Evolutionary conservation across 2,113 vertebrate species (phyloP).

Genomic region (Colius striatus): DNA sequence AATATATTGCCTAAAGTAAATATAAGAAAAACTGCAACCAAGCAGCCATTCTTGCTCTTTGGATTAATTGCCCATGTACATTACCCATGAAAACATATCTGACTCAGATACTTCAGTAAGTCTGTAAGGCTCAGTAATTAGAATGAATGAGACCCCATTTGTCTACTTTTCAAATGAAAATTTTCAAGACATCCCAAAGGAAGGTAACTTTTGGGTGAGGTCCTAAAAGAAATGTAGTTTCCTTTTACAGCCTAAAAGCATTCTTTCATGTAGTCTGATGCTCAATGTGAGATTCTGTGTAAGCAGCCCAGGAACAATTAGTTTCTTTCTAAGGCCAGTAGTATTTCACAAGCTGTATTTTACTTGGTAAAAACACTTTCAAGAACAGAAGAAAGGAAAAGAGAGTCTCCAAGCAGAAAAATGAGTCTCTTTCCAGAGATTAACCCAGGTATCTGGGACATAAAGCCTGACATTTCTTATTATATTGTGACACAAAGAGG

Average conservation of each 20-base stretch:
- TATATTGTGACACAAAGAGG: background rate
- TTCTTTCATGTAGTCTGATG: background rate
- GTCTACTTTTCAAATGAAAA: background rate
- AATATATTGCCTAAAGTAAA: background rate
- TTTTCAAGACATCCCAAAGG: background rate
- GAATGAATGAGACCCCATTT: background rate
- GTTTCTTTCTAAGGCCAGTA: background rate
- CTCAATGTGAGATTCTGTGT: background rate
- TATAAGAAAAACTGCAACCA: background rate
- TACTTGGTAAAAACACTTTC: background rate
- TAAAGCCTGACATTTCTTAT: background rate
- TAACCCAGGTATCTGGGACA: background rate
- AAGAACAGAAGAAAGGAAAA: background rate
- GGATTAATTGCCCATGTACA: background rate
- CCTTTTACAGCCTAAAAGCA: background rate
- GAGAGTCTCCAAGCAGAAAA: background rate
- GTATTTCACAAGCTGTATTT: background rate
- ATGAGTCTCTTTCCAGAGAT: background rate
- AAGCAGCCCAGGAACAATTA: background rate
- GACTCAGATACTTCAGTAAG: background rate
- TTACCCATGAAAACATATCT: background rate
- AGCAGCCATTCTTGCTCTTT: background rate
- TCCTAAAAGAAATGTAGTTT: background rate
- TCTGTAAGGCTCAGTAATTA: background rate
- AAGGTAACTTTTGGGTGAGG: background rate